phyloP scores from a whole-genome alignment of 2,888 invertebrate species.

The Polydrusus pterygomalis region DNA sequence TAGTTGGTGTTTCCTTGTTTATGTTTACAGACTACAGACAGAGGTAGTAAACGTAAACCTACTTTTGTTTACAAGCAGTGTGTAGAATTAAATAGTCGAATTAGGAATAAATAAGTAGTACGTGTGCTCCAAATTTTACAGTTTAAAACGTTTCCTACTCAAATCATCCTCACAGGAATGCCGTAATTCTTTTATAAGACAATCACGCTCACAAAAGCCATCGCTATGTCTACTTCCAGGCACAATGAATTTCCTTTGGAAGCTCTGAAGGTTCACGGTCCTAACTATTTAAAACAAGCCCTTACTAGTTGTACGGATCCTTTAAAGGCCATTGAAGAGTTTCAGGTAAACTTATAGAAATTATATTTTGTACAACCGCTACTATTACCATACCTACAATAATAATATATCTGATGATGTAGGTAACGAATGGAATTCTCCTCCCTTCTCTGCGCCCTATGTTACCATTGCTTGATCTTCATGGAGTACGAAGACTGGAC shows the following conservation, averaged over 20 bases:
- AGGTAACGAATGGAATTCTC: slow-evolving; percentile 93
- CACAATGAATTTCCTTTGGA: slow-evolving; percentile 69
- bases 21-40: too few relatives aligned
- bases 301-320: slow-evolving; percentile 97
- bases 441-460: slow-evolving; percentile 95
- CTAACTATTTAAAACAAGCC: slow-evolving; percentile 80
- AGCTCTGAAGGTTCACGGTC: slow-evolving; percentile 70
- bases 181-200: background rate
- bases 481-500: slow-evolving; percentile 93
- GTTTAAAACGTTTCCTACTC: background rate
- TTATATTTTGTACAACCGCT: background rate
- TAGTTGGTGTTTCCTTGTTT: too few relatives aligned
- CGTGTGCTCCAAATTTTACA: too few relatives aligned
- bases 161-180: background rate
- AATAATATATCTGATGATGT: slow-evolving; percentile 52
- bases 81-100: too few relatives aligned
- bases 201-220: background rate
- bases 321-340: slow-evolving; percentile 98
- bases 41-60: too few relatives aligned
- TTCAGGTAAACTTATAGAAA: slow-evolving; percentile 80
- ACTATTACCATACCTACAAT: background rate
- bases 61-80: too few relatives aligned
- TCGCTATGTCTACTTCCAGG: slow-evolving; percentile 41
- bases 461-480: slow-evolving; percentile 94
- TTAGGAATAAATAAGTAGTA: background rate